Base-by-base conservation (phyloP, 2,113 vertebrate species). In the Lipophrys pholis region DNA sequence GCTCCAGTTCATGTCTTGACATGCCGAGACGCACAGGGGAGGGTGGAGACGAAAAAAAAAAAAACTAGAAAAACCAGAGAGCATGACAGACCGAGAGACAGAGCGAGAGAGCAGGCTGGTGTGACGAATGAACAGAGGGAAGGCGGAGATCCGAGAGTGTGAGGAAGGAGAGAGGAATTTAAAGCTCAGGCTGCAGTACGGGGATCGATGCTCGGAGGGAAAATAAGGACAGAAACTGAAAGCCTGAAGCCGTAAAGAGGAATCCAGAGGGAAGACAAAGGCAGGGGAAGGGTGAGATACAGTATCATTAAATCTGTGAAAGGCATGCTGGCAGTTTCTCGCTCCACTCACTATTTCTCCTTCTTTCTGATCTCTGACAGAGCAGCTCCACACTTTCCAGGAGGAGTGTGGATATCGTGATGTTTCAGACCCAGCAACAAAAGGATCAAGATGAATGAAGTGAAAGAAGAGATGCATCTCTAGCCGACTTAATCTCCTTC, bases 1-100 rank as follows among this genome's bases (percentile, higher is more conserved):
- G 17, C 65, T 59, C 49, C 66, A 30, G 59, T 81, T 51, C 91
- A 82, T 93, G 93, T 75, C 89, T 58, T 69, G 82, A 92, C 92
- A 88, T 90, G 92, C 82, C 60, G 69, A 76, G 69, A 71, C 85
- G 78, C 81, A 79, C 57, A 35, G 75, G 73, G 71, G 88, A 81
- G 87, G 90, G 86, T 86, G 91, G 89, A 91, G 90, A 84, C 78
- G 70, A 72, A 54, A 80, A 88, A 86, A 87, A 82, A 84, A 79
- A 71, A 91, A 92, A 92, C 88, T 87, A 88, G 90, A 90, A 89
- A 91, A 91, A 93, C 90, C 73, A 55, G 88, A 81, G 81, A 8
- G 62, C 57, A 61, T 17, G 56, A 58, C 72, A 73, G 67, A 55
- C 40, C 8, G 67, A 40, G 53, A 48, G 17, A 30, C n/a, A 54